Conservation (phyloP, 2,888 invertebrate genomes). For the Drosophila recens region DNA sequence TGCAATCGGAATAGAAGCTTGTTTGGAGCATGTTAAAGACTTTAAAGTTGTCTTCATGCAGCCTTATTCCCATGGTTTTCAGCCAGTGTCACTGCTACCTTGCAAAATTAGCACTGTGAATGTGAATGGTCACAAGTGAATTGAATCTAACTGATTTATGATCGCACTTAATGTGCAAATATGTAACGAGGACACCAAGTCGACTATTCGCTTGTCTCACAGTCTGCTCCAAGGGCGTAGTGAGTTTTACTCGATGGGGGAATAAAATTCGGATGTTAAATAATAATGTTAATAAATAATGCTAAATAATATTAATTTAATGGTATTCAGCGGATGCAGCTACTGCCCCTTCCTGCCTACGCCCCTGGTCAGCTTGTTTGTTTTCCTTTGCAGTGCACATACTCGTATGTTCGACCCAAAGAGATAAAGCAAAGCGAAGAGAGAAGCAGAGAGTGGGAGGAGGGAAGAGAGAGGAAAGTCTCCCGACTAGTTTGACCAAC, state of each 20-base stretch:
- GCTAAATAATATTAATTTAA: no score
- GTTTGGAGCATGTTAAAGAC: not conserved
- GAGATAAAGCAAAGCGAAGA: not conserved
- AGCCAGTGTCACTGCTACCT: slow-evolving; percentile 14
- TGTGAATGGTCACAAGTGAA: slow-evolving; percentile 73
- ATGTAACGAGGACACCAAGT: slow-evolving; percentile 51
- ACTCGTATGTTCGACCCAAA: not conserved
- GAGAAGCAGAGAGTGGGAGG: not conserved
- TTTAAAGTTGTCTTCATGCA: not conserved
- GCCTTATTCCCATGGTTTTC: not conserved
- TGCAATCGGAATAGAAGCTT: not conserved
- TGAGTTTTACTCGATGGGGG: no score
- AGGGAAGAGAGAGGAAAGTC: not conserved
- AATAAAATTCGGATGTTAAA: no score
- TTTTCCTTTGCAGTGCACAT: slow-evolving; percentile 60
- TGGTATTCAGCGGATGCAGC: no score
- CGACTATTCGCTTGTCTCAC: slow-evolving; percentile 35
- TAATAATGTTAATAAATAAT: no score
- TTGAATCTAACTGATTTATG: slow-evolving; percentile 82
- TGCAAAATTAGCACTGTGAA: slow-evolving; percentile 69
- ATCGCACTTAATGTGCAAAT: slow-evolving; percentile 79
- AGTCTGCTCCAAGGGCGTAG: slow-evolving; percentile 12
- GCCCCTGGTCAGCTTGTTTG: slow-evolving; percentile 8
- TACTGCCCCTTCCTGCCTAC: no score
- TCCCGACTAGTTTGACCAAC: slow-evolving; percentile 46